Evolutionary conservation across 2,113 vertebrate species (phyloP), one percentile per base, ranked within the genome.

Genomic region (Grammomys surdaster): DNA sequence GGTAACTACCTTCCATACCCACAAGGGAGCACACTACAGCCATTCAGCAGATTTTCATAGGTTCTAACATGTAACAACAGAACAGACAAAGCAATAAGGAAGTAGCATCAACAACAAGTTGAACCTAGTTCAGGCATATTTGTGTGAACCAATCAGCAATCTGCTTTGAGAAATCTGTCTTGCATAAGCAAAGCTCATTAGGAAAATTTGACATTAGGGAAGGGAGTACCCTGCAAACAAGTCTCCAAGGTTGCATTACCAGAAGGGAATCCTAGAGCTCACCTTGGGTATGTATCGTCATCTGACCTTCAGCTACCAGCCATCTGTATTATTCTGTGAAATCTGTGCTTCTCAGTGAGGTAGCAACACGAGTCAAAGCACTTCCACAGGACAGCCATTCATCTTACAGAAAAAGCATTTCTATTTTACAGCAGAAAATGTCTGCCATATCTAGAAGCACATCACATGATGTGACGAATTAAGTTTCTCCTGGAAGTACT

Each of bases 1-100:
- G 75, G 14, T 82, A 97, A 95, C 93, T 98, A 98, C 98, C 98
- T 98, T 88, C 81, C 91, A 96, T 94, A 97, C 87, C 98, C 98
- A 98, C 98, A 98, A 98, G 98, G 97, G 98, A 98, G 98, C 98
- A 98, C 91, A 97, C 96, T 96, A 85, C 90, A 98, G 95, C 96
- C 94, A 98, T 97, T 95, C 95, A 98, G 97, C 63, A 97, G 75
- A 95, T 89, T 96, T 96, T 88, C 20, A 51, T 12, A 67, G 97
- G 86, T 96, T 89, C 58, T 0, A 63, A 63, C 91, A 58, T 19
- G 54, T 67, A 98, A 97, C 31, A 82, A 94, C 17, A 93, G 91
- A 97, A 96, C 72, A 98, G 92, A 96, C 73, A 93, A 97, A 96
- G 69, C 33, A 1, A 63, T 48, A 97, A 96, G 95, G 96, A 98